Conservation (phyloP, 2,113 vertebrate species). For the Empidonax traillii region DNA sequence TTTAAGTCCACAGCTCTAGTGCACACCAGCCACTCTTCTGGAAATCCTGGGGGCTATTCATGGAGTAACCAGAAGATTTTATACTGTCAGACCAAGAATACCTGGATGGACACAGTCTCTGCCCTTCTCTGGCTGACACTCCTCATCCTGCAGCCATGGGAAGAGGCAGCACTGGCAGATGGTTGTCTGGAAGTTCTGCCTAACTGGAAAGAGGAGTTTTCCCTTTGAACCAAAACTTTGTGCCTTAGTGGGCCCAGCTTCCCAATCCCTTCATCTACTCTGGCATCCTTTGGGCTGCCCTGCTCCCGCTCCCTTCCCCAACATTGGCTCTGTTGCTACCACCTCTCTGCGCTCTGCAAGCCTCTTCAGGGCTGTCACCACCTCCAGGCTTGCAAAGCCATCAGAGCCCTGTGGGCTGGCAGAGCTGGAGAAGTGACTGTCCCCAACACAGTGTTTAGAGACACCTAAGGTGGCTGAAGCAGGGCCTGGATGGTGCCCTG, state of each 20-base stretch:
- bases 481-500: not conserved
- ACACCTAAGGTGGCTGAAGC: not conserved
- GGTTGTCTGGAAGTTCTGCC: not conserved
- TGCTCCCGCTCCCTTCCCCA: rapidly evolving
- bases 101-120: not conserved
- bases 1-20: not conserved
- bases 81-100: not conserved
- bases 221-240: not conserved
- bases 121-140: not conserved
- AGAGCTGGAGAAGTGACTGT: not conserved
- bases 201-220: not conserved
- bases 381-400: not conserved
- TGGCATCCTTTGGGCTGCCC: not conserved
- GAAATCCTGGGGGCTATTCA: not conserved
- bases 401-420: not conserved
- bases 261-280: not conserved
- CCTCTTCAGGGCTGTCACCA: not conserved
- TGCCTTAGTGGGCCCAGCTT: not conserved
- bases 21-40: not conserved
- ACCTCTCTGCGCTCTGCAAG: not conserved
- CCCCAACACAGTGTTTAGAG: not conserved
- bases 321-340: rapidly evolving
- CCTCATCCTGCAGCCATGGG: not conserved
- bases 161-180: not conserved
- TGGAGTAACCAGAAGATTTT: not conserved